These are phyloP conservation scores for Vipera ursinii DNA, from an alignment of 2,797 vertebrate genomes.

Conservation along the genomic window DNA sequence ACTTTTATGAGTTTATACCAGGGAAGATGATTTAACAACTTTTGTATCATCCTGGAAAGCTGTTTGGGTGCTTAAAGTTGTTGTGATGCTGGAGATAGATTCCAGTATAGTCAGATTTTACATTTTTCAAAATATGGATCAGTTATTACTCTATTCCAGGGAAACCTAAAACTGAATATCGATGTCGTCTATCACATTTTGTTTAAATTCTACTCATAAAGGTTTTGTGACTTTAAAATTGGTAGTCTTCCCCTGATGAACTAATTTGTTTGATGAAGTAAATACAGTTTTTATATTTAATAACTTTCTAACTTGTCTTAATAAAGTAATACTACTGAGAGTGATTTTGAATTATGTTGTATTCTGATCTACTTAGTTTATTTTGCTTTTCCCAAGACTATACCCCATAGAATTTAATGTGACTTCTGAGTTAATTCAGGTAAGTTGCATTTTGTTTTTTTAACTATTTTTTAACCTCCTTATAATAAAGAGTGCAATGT, in stretches of 20 bases:
- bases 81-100: neutral
- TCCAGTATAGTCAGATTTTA: neutral
- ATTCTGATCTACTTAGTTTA: neutral
- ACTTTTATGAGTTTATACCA: neutral
- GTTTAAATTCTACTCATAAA: neutral
- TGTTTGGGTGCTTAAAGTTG: neutral
- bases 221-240: neutral
- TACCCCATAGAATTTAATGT: no score
- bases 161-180: neutral
- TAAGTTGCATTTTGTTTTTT: neutral
- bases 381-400: neutral
- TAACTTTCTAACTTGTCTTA: neutral
- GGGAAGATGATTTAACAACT: neutral
- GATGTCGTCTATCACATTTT: neutral
- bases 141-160: neutral
- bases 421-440: neutral
- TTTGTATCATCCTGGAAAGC: neutral
- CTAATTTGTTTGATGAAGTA: neutral
- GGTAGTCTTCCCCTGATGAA: neutral
- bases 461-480: accelerated
- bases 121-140: neutral
- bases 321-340: neutral
- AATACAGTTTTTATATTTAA: neutral
- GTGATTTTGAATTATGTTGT: neutral
- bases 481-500: neutral